phyloP scores from a whole-genome alignment of 2,888 invertebrate genomes.

The Himalopsyche tibetana region DNA sequence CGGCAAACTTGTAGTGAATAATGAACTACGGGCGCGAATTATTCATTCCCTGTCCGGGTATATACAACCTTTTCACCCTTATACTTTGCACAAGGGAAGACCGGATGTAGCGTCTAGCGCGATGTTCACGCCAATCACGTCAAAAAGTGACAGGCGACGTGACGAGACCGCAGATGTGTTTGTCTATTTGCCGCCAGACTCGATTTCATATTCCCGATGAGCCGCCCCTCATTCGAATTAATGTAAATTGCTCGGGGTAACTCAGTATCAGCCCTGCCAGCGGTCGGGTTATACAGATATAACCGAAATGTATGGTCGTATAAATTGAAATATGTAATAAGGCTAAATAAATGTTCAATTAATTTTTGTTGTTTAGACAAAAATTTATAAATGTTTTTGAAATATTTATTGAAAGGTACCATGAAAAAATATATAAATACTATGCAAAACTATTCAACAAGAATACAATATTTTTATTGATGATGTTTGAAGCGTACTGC shows the following conservation, averaged over 20 bases:
- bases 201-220: conserved; percentile 48
- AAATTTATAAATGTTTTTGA: too few species aligned
- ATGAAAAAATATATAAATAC: too few species aligned
- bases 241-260: conserved; percentile 50
- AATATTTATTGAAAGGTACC: too few species aligned
- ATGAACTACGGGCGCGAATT: not conserved
- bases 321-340: too few species aligned
- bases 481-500: too few species aligned
- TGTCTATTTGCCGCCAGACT: conserved; percentile 50
- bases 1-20: not conserved
- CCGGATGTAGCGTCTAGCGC: conserved; percentile 3
- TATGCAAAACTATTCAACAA: too few species aligned
- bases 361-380: too few species aligned
- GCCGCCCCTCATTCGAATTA: conserved; percentile 43
- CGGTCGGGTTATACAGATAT: not conserved
- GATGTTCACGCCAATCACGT: conserved; percentile 45
- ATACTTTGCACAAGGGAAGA: not conserved
- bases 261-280: conserved; percentile 8
- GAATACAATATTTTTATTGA: too few species aligned
- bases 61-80: not conserved
- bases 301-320: too few species aligned
- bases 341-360: too few species aligned
- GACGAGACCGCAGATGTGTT: conserved; percentile 50
- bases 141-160: conserved; percentile 43
- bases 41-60: not conserved